Conservation (phyloP, 2,888 invertebrate species). For the Erannis defoliaria region DNA sequence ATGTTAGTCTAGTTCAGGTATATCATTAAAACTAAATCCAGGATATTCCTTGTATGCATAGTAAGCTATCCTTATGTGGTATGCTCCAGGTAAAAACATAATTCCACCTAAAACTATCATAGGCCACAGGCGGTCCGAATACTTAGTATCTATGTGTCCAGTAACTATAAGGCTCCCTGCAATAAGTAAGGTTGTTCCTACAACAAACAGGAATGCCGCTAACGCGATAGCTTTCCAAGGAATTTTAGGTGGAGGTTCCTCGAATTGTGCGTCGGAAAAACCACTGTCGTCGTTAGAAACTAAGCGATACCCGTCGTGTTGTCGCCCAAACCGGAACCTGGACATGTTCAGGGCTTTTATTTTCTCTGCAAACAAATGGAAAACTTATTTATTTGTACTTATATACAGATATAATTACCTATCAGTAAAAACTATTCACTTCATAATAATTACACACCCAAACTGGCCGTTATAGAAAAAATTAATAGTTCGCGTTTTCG, state of each 20-base stretch:
- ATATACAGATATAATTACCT: background rate
- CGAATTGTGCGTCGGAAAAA: slow-evolving; percentile 90
- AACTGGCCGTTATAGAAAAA: background rate
- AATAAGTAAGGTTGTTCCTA: slow-evolving; percentile 92
- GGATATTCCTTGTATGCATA: slow-evolving; percentile 94
- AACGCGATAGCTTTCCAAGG: slow-evolving; percentile 95
- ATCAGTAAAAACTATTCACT: no score
- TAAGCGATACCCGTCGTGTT: slow-evolving; percentile 88
- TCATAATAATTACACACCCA: background rate
- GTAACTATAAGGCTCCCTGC: slow-evolving; percentile 92
- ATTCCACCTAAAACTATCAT: slow-evolving; percentile 94
- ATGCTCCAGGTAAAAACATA: slow-evolving; percentile 97
- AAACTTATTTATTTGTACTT: background rate
- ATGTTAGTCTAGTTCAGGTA: slow-evolving; percentile 92
- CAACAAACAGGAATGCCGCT: slow-evolving; percentile 91
- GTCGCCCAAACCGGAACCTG: slow-evolving; percentile 85
- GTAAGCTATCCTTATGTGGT: slow-evolving; percentile 95
- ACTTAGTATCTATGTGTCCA: slow-evolving; percentile 93
- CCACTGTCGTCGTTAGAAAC: slow-evolving; percentile 87
- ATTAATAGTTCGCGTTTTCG: no score
- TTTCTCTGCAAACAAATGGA: slow-evolving; percentile 56
- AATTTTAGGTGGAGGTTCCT: slow-evolving; percentile 89
- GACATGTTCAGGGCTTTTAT: slow-evolving; percentile 81
- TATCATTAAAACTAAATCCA: slow-evolving; percentile 95
- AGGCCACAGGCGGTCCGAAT: slow-evolving; percentile 95